Conservation (phyloP, 92 coral and sea anemone species). For the Porites rus region DNA sequence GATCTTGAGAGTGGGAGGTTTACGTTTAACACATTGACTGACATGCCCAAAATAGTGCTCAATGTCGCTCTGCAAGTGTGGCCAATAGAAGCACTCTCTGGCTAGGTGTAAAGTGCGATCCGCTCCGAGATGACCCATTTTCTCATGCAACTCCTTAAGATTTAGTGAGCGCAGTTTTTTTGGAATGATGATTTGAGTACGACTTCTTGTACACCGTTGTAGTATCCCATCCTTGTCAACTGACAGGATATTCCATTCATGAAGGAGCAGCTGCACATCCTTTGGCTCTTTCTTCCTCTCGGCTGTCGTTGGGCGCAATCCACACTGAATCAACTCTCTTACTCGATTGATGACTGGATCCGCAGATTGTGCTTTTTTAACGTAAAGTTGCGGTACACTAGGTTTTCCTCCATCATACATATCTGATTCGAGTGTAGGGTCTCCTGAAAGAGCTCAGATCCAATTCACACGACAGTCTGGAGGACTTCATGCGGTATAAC, state of each 20-base stretch:
- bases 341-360: conserved; percentile 12
- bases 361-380: background rate
- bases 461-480: conserved; percentile 15
- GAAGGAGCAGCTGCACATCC: conserved; percentile 50
- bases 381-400: background rate
- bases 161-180: conserved; percentile 41
- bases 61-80: conserved; percentile 59
- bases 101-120: conserved; percentile 45
- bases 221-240: conserved; percentile 66
- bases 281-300: conserved; percentile 23
- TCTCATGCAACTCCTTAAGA: conserved; percentile 54
- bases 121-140: conserved; percentile 69
- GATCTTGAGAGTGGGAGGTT: background rate
- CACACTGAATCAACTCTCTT: conserved; percentile 17
- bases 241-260: conserved; percentile 68
- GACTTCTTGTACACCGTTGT: conserved; percentile 32
- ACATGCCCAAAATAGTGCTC: conserved; percentile 8
- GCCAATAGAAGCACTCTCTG: conserved; percentile 72
- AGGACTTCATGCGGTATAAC: conserved; percentile 18
- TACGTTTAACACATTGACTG: conserved; percentile 7
- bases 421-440: background rate
- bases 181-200: conserved; percentile 56
- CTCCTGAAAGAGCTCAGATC: background rate
- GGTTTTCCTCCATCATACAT: background rate
- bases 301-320: conserved; percentile 16